Percentiles rank a stretch among this genome's conserved stretches.
Conservation (phyloP, 2,797 vertebrate genomes). For the Uromys caudimaculatus region DNA sequence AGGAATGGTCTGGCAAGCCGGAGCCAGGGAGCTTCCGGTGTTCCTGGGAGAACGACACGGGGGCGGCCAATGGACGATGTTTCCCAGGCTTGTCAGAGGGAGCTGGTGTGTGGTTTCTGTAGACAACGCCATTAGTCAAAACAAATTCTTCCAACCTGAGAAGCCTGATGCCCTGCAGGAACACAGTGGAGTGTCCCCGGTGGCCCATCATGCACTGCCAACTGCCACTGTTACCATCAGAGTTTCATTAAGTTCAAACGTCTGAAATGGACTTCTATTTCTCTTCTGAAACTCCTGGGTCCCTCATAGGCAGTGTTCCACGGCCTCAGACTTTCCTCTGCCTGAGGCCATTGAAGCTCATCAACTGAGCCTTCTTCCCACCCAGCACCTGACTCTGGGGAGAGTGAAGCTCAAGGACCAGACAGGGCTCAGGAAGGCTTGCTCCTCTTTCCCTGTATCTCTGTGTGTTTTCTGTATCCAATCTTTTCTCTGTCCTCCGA, state of each 20-base stretch:
- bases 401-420: not conserved
- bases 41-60: not conserved
- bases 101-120: not conserved
- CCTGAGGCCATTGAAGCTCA: conserved; percentile 25
- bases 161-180: not conserved
- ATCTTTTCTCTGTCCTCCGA: not conserved
- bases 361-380: conserved; percentile 24
- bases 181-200: not conserved
- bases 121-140: conserved; percentile 48
- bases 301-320: not conserved
- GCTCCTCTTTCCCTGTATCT: not conserved
- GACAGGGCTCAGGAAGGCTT: not conserved
- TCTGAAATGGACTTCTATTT: conserved; percentile 56
- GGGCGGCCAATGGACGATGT: not conserved
- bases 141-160: not conserved
- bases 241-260: conserved; percentile 53
- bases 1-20: not conserved
- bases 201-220: conserved; percentile 28
- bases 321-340: not conserved
- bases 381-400: not conserved
- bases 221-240: conserved; percentile 42
- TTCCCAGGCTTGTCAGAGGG: not conserved
- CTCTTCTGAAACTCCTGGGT: conserved; percentile 51
- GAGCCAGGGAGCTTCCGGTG: not conserved
- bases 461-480: conserved; percentile 7